phyloP scores from a whole-genome alignment of 1,140 invertebrate species.

The Diorhabda elongata region DNA sequence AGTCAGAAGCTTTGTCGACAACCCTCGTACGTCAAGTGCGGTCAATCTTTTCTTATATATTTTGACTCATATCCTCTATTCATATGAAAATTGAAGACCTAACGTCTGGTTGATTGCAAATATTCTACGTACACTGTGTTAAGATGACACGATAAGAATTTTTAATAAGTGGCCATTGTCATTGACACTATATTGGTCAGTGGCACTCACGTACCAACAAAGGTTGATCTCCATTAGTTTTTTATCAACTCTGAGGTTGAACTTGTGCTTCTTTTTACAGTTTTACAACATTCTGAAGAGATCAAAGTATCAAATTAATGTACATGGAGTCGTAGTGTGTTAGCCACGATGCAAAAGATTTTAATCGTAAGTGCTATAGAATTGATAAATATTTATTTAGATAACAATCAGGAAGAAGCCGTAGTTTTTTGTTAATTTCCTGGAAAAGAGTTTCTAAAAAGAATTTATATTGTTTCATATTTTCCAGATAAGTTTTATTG shows the following conservation, averaged over 20 bases:
- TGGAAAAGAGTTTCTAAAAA: neutral
- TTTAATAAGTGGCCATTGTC: slow-evolving; percentile 19
- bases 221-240: slow-evolving; percentile 16
- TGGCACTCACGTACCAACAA: slow-evolving; percentile 36
- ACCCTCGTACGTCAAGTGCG: too few species aligned
- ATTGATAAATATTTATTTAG: too few species aligned
- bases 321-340: neutral
- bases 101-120: slow-evolving; percentile 7
- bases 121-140: slow-evolving; percentile 1
- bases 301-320: neutral
- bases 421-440: neutral
- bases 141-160: slow-evolving; percentile 17
- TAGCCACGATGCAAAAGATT: too few species aligned
- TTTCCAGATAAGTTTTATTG: too few species aligned
- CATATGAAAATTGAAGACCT: neutral
- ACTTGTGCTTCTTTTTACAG: neutral
- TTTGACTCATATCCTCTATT: neutral
- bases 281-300: slow-evolving; percentile 8
- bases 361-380: too few species aligned
- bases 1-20: too few species aligned
- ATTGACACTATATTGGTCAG: slow-evolving; percentile 37
- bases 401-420: too few species aligned
- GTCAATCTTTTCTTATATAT: too few species aligned
- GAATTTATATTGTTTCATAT: slow-evolving; percentile 16
- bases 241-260: slow-evolving; percentile 4